A percentile compares a stretch with the other conserved stretches of the same genome.
Evolutionary conservation across 2,113 vertebrate genomes (phyloP).

Genomic region (Sterrhoptilus dennistouni): DNA sequence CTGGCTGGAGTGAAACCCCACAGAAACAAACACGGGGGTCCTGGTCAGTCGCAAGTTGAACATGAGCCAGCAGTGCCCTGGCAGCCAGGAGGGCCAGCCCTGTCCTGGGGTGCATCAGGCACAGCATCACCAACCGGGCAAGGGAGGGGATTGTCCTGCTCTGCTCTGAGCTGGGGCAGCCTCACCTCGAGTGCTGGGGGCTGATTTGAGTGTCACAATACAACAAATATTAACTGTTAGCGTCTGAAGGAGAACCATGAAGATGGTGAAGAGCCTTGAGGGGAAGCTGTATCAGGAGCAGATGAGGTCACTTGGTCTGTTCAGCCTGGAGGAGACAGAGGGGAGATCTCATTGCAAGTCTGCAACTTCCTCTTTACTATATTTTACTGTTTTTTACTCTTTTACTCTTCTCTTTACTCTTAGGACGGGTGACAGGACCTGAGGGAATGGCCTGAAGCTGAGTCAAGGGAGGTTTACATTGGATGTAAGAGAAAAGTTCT

Average conservation of each 20-base stretch:
- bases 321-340: background rate
- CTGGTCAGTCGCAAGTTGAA: fast-evolving
- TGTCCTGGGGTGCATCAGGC: background rate
- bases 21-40: fast-evolving
- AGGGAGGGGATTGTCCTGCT: background rate
- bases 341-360: background rate
- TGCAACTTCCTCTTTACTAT: background rate
- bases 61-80: background rate
- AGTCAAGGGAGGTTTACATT: fast-evolving
- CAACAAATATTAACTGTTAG: background rate
- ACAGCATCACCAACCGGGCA: fast-evolving
- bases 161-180: background rate
- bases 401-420: background rate
- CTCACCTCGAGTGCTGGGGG: background rate
- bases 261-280: background rate
- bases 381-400: too few species aligned
- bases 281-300: background rate
- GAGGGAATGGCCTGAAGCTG: background rate
- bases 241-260: fast-evolving
- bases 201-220: fast-evolving
- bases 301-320: background rate
- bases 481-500: background rate
- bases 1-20: background rate
- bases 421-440: background rate
- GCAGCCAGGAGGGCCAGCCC: background rate